These are phyloP conservation scores for Parochlus steinenii DNA, from an alignment of 2,888 invertebrate genomes.

Conservation along the genomic window DNA sequence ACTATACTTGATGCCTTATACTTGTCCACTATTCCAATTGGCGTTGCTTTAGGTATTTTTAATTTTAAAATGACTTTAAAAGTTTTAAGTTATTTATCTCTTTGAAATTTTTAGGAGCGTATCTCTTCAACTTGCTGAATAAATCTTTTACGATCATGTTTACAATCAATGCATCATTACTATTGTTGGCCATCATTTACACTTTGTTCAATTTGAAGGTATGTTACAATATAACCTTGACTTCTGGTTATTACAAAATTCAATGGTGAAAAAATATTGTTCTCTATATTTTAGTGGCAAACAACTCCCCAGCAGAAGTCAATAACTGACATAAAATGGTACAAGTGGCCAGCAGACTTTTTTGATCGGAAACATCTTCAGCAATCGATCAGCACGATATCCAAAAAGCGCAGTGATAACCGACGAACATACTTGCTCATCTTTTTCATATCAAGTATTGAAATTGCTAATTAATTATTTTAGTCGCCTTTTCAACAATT, in stretches of 20 bases:
- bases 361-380: conserved; percentile 51
- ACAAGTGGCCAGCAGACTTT: conserved; percentile 46
- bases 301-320: conserved; percentile 47
- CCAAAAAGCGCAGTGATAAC: conserved; percentile 38
- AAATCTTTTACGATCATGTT: conserved; percentile 59
- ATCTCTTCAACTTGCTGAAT: conserved; percentile 23
- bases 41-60: conserved; percentile 51
- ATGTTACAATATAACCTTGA: conserved; percentile 12
- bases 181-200: conserved; percentile 46
- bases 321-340: conserved; percentile 37
- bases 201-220: conserved; percentile 41
- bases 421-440: conserved; percentile 47
- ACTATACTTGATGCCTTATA: conserved; percentile 70
- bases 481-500: too few species aligned
- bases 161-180: conserved; percentile 43
- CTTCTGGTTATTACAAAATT: background rate
- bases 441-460: too few species aligned
- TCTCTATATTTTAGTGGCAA: conserved; percentile 35
- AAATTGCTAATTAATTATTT: too few species aligned
- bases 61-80: conserved; percentile 2
- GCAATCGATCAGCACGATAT: conserved; percentile 42
- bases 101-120: conserved; percentile 1
- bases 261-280: background rate
- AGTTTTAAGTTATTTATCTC: conserved; percentile 1
- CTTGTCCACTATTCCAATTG: conserved; percentile 67